Conservation (phyloP, 2,797 vertebrate species). For the Phylloscopus collybita region DNA sequence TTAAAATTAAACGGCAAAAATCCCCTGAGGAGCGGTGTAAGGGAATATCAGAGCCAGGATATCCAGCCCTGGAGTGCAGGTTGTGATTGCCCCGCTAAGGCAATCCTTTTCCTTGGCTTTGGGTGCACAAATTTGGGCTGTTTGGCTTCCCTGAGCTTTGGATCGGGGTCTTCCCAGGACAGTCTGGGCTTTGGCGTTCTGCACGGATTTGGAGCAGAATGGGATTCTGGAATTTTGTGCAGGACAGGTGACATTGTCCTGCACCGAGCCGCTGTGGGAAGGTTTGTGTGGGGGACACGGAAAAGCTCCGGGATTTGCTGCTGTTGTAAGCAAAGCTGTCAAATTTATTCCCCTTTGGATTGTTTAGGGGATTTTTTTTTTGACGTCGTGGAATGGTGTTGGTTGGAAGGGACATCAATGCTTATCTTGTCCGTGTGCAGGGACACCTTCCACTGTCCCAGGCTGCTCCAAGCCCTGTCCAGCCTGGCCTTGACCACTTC, state of each 20-base stretch:
- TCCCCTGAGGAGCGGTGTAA: not conserved
- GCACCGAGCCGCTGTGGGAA: not conserved
- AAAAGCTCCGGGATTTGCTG: not conserved
- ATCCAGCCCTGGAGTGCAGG: not conserved
- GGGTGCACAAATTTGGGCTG: not conserved
- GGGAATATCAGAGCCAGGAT: not conserved
- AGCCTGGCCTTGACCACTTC: not conserved
- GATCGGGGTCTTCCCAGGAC: not conserved
- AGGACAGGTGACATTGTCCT: fast-evolving
- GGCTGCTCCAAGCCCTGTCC: not conserved
- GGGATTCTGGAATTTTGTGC: not conserved
- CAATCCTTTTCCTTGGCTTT: not conserved
- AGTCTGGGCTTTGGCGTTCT: fast-evolving
- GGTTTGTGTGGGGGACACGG: not conserved
- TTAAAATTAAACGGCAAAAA: not conserved
- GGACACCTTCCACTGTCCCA: not conserved
- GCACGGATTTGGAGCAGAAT: fast-evolving
- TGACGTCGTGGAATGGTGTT: no score
- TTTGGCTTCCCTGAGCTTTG: not conserved
- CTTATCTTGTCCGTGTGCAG: not conserved
- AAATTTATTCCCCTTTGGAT: not conserved
- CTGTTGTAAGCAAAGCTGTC: not conserved
- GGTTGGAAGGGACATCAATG: not conserved
- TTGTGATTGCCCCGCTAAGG: fast-evolving
- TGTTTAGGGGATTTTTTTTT: not conserved